Evolutionary conservation across 2,113 vertebrate genomes (phyloP).

Genomic region (Microtus montanus): DNA sequence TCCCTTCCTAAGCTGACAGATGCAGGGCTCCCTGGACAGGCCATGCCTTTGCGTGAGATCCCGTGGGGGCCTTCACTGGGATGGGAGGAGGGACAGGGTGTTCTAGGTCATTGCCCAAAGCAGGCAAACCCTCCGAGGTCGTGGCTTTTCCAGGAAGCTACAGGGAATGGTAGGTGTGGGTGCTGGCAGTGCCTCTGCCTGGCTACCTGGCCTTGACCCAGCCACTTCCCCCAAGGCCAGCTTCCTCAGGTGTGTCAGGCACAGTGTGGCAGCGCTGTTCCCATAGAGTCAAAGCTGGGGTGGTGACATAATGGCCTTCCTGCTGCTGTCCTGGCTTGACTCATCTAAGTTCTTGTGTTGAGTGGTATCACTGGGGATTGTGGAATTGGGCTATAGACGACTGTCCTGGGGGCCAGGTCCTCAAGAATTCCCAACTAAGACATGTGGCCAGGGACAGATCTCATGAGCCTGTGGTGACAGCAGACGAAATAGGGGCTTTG

Average conservation of each 20-base stretch:
- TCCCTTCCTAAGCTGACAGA: fast-evolving
- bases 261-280: not conserved
- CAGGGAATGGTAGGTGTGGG: not conserved
- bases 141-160: not conserved
- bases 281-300: not conserved
- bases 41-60: fast-evolving
- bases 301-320: fast-evolving
- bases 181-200: not conserved
- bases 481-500: not conserved
- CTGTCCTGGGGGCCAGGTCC: not conserved
- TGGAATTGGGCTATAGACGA: not conserved
- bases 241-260: not conserved
- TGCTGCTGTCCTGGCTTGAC: not conserved
- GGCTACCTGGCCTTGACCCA: not conserved
- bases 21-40: fast-evolving
- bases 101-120: too few species aligned
- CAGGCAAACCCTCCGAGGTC: not conserved
- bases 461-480: not conserved
- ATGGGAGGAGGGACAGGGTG: not conserved
- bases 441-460: not conserved
- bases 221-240: not conserved
- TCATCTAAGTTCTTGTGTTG: not conserved
- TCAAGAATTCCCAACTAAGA: not conserved
- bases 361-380: fast-evolving
- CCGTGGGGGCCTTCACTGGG: not conserved